Conservation (phyloP, 2,113 vertebrate species). For the Turnix velox region DNA sequence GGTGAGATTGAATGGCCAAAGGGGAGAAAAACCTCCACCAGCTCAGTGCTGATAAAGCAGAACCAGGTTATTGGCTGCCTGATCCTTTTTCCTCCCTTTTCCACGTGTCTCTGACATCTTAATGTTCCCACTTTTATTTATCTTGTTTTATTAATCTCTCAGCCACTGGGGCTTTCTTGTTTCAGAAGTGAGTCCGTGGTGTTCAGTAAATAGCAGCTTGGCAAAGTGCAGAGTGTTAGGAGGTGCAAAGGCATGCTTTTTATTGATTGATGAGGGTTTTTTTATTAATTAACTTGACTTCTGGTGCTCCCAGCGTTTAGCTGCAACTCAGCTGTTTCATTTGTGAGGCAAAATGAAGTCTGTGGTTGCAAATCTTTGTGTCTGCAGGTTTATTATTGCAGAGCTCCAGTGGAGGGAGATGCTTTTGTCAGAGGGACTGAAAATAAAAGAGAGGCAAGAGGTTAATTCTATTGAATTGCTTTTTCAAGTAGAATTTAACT, state of each 20-base stretch:
- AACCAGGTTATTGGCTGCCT: not conserved
- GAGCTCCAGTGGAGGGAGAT: not conserved
- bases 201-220: not conserved
- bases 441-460: not conserved
- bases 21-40: not conserved
- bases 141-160: not conserved
- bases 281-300: slow-evolving; percentile 25
- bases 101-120: not conserved
- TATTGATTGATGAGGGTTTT: not conserved
- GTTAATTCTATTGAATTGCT: slow-evolving; percentile 15
- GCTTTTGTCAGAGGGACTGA: not conserved
- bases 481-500: slow-evolving; percentile 29
- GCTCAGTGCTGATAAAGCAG: not conserved
- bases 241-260: not conserved
- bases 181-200: not conserved
- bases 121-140: not conserved
- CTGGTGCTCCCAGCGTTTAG: not conserved
- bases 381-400: not conserved
- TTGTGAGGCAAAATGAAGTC: not conserved
- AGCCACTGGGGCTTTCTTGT: not conserved
- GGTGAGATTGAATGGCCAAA: not conserved
- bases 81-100: not conserved
- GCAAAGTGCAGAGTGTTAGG: not conserved
- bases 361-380: not conserved
- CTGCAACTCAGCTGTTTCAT: not conserved